These are phyloP conservation scores for Chloroceryle amazona DNA, from an alignment of 2,797 vertebrate species.

Conservation along the genomic window DNA sequence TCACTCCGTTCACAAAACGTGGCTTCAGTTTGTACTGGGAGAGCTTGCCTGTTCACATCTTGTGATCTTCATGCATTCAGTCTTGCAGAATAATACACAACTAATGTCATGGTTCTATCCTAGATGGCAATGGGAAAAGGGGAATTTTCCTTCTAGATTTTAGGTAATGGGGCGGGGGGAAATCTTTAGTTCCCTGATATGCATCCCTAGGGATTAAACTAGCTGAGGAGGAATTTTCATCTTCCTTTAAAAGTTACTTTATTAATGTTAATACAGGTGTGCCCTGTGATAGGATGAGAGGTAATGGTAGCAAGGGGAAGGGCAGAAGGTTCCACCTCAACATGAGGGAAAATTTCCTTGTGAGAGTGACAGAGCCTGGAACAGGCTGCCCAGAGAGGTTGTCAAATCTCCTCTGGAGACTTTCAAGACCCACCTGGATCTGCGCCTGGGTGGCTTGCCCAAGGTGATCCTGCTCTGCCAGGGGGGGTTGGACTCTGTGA, in stretches of 20 bases:
- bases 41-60: not conserved
- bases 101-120: not conserved
- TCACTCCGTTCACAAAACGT: not conserved
- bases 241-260: not conserved
- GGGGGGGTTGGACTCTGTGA: too few relatives aligned
- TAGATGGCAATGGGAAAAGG: not conserved
- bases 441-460: too few relatives aligned
- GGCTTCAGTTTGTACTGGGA: not conserved
- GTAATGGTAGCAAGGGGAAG: too few relatives aligned
- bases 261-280: not conserved
- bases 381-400: too few relatives aligned
- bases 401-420: too few relatives aligned
- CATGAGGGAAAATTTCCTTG: too few relatives aligned
- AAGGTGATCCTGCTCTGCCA: too few relatives aligned
- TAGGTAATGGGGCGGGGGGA: not conserved
- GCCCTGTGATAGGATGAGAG: too few relatives aligned
- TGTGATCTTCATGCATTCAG: not conserved
- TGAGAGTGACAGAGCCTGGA: too few relatives aligned
- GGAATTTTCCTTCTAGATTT: not conserved
- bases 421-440: too few relatives aligned
- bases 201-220: not conserved
- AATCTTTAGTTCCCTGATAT: not conserved
- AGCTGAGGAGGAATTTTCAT: not conserved
- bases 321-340: too few relatives aligned
- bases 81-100: slow-evolving; percentile 46